A percentile compares a stretch with the other conserved stretches of the same genome.
These are phyloP conservation scores for Chamaetylas fuelleborni DNA, from an alignment of 2,113 vertebrate species.

Conservation along the genomic window DNA sequence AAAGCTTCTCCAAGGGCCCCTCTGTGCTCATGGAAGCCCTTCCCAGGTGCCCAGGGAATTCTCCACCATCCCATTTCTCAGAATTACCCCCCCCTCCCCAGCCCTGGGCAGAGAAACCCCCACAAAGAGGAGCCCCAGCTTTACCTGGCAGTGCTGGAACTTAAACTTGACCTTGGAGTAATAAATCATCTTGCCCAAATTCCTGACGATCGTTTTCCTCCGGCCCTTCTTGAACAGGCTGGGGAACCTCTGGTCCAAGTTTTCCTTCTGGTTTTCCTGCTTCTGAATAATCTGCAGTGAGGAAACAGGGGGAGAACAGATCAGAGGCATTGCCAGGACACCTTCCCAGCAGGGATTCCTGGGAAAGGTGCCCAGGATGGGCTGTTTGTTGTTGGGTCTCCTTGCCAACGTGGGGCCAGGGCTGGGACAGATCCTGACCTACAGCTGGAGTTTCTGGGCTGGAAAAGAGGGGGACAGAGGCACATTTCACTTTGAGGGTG, in stretches of 20 bases:
- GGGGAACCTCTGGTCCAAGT: slow-evolving; percentile 79
- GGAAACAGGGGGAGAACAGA: background rate
- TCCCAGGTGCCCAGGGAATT: background rate
- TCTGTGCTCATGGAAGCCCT: fast-evolving
- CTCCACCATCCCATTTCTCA: background rate
- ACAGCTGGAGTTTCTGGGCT: background rate
- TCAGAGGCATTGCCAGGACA: background rate
- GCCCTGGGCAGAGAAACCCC: background rate
- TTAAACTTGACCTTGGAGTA: slow-evolving; percentile 93
- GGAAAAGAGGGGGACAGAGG: background rate
- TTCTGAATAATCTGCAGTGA: slow-evolving; percentile 30
- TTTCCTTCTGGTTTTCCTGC: slow-evolving; percentile 76
- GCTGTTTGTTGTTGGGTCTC: slow-evolving; percentile 10
- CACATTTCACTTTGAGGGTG: background rate
- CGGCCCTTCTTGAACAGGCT: slow-evolving; percentile 73
- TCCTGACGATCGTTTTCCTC: slow-evolving; percentile 77
- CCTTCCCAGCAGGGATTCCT: background rate
- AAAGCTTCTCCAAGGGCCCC: background rate
- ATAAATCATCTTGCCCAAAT: slow-evolving; percentile 88
- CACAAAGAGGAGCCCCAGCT: background rate
- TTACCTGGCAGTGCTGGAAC: slow-evolving; percentile 90
- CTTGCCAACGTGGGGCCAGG: background rate
- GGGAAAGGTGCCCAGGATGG: background rate
- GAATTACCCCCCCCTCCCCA: background rate
- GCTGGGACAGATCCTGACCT: background rate